These are phyloP conservation scores for Loris lydekkerianus DNA, from an alignment of 2,797 vertebrate genomes.

Conservation along the genomic window DNA sequence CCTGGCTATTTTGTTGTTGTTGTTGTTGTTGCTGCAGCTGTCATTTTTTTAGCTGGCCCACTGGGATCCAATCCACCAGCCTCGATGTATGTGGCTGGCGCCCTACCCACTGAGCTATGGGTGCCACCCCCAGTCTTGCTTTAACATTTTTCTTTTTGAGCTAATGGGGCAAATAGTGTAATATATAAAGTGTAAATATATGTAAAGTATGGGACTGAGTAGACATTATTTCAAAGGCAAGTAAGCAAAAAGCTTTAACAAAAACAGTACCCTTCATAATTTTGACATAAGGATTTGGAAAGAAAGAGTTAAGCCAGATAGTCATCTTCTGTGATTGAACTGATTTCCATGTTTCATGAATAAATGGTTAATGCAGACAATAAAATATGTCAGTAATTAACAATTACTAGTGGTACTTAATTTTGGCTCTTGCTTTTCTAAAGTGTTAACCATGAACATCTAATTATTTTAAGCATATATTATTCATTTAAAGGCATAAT, in stretches of 20 bases:
- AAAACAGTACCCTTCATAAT: not conserved
- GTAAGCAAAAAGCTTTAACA: not conserved
- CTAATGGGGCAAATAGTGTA: not conserved
- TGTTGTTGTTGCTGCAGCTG: no score
- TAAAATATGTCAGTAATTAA: slow-evolving; percentile 46
- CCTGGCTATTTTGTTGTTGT: no score
- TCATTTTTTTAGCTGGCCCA: no score
- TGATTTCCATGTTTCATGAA: not conserved
- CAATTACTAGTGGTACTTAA: slow-evolving; percentile 32
- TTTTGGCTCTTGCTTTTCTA: slow-evolving; percentile 52
- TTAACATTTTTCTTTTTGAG: slow-evolving; percentile 53
- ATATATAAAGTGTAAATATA: not conserved
- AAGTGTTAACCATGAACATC: not conserved
- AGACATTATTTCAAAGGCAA: slow-evolving; percentile 44
- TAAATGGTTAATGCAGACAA: not conserved
- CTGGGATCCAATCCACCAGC: no score
- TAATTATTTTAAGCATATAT: slow-evolving; percentile 57
- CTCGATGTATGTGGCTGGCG: no score
- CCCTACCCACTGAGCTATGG: no score
- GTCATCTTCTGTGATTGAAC: not conserved
- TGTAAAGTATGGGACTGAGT: not conserved
- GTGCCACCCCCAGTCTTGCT: not conserved
- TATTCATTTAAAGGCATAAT: slow-evolving; percentile 40
- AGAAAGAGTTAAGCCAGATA: slow-evolving; percentile 40
- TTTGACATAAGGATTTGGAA: slow-evolving; percentile 53